Evolutionary conservation across 2,797 vertebrate genomes (phyloP), one percentile per base, ranked within the genome.

Genomic region (Gallinago stenura): DNA sequence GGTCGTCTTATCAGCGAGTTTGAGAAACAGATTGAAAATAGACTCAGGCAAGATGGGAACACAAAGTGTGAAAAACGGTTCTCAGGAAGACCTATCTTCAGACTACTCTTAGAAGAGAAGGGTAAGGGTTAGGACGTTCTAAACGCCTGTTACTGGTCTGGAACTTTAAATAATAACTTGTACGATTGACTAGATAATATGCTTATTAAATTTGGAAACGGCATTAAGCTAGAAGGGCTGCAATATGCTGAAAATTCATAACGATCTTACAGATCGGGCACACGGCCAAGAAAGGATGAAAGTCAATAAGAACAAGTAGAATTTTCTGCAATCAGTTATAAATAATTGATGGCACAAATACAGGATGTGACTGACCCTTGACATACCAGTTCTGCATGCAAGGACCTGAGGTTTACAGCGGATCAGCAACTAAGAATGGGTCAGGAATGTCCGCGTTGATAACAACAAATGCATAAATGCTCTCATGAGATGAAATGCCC

Each of bases 21-120:
- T 87, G 75, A 78, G 94, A 93, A 95, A 90, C 90, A 87, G 93
- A 92, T 89, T 90, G 73, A 90, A 96, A 94, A 90, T 83, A 93
- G 90, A 83, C 80, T 90, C 62, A 62, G 58, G 90, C 81, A 95
- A 95, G 88, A 95, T 93, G 82, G 65, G 87, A 94, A 88, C 25
- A 78, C 51, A 56, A 84, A 94, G 83, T 89, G 93, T 95, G 94
- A 96, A 96, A 93, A 93, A 11, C 60, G 70, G 39, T 89, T 97
- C 86, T 89, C 68, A 21, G 66, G 60, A 79, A 94, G 53, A 56
- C 77, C 56, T 92, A 53, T 69, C 83, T 87, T 48, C 61, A 90
- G 73, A 72, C 90, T 51, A 61, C 43, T 90, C 66, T 46, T 17
- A 33, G 73, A 90, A 64, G 16, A 77, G 28, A 93, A 95, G 58